Percentiles rank a stretch among this genome's conserved stretches.
Conservation (phyloP, 2,113 vertebrate genomes). For the Calyptommatus sinebrachiatus region DNA sequence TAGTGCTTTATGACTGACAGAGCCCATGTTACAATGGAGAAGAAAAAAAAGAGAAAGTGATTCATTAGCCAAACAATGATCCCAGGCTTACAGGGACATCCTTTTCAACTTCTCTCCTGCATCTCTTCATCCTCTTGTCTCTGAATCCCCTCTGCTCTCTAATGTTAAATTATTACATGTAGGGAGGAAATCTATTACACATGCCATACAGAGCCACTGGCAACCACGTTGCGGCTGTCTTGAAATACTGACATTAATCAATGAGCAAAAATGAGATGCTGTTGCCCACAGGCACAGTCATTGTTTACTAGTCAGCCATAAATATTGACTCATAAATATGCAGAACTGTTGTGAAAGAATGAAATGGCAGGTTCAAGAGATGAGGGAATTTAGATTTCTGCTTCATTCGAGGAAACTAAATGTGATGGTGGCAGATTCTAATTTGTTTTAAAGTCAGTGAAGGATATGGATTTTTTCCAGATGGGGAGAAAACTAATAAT, state of each 20-base stretch:
- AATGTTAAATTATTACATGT: constrained; percentile 6
- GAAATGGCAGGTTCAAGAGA: background rate
- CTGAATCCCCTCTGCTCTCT: background rate
- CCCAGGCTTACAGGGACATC: background rate
- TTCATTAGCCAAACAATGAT: background rate
- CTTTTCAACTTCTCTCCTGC: background rate
- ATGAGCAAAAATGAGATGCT: constrained; percentile 1
- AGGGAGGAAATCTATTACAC: constrained; percentile 10
- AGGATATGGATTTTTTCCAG: background rate
- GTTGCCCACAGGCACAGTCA: background rate
- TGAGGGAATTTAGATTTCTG: background rate
- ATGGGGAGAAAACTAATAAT: too few species aligned
- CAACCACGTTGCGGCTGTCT: background rate
- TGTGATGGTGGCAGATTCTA: background rate
- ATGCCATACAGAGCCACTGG: background rate
- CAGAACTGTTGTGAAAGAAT: constrained; percentile 6
- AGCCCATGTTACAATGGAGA: background rate
- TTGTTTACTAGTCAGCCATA: background rate
- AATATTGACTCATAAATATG: constrained; percentile 24
- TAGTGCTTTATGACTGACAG: constrained; percentile 1
- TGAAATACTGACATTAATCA: constrained; percentile 1
- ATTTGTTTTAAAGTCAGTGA: background rate
- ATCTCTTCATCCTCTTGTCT: background rate
- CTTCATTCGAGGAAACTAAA: background rate
- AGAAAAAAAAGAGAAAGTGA: background rate